Evolutionary conservation across 2,797 vertebrate species (phyloP), one percentile per base, ranked within the genome.

Genomic region (Hydrolagus colliei): DNA sequence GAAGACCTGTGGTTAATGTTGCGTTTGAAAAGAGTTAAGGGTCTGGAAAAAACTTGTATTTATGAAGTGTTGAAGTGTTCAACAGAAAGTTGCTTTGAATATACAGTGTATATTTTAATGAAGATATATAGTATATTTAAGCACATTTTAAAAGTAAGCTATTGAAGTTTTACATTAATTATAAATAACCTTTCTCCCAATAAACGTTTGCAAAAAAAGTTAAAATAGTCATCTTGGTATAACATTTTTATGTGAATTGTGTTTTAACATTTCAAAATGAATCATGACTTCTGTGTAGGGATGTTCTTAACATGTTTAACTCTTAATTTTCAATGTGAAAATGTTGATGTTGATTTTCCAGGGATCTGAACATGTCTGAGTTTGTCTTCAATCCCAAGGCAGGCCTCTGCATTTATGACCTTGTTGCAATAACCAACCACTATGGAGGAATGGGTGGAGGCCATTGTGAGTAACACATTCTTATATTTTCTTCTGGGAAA

Each of bases 391-490:
- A 98, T 89, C 96, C 93, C 0, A 95, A 95, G 89, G 96, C 96
- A 59, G 92, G 93, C 85, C 96, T 96, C 5, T 98, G 97, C 0
- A 86, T 95, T 41, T 98, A 98, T 62, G 97, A 98, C 92, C 97
- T 98, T 86, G 93, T 98, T 84, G 97, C 97, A 0, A 96, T 98
- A 88, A 98, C 97, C 87, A 98, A 98, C 94, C 97, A 98, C 91
- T 98, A 98, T 78, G 97, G 97, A 91, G 97, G 96, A 92, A 97
- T 98, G 97, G 97, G 97, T 86, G 97, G 97, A 77, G 97, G 97
- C 87, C 97, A 98, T 93, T 98, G 97, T 98, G 90, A 98, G 97
- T 97, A 61, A 85, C 52, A 20, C 68, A 27, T 16, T 12, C 71
- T n/a, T 63, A 35, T 7, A 22, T 63, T 22, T 72, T 52, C 20